Evolutionary conservation across 2,888 invertebrate species (phyloP).

Genomic region (Chrysotoxum bicinctum): DNA sequence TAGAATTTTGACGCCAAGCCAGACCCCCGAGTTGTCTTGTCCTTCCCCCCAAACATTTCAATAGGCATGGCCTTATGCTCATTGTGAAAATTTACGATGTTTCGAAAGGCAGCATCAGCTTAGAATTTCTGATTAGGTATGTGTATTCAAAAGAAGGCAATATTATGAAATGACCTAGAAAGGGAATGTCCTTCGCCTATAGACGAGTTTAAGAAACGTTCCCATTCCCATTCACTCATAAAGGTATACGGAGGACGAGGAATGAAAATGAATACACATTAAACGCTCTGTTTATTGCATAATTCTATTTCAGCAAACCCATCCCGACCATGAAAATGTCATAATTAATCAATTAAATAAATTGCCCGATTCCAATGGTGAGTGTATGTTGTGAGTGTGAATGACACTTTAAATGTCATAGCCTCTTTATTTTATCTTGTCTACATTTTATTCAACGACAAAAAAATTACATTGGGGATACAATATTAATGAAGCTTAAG

Average conservation of each 20-base stretch:
- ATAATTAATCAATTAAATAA: slow-evolving; percentile 67
- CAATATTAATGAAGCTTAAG: slow-evolving; percentile 13
- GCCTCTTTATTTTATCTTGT: background rate
- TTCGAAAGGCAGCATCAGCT: slow-evolving; percentile 55
- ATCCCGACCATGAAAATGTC: slow-evolving; percentile 33
- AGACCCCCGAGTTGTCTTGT: background rate
- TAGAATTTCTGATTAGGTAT: slow-evolving; percentile 60
- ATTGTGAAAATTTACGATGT: slow-evolving; percentile 61
- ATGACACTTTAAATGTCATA: slow-evolving; percentile 4
- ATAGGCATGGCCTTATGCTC: background rate
- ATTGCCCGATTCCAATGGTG: slow-evolving; percentile 17
- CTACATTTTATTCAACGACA: background rate
- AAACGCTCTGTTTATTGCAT: slow-evolving; percentile 48
- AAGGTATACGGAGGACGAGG: background rate
- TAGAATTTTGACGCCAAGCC: slow-evolving; percentile 48
- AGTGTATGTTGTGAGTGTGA: background rate
- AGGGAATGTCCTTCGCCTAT: background rate
- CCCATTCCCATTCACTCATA: background rate
- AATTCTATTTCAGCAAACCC: slow-evolving; percentile 34
- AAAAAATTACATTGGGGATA: background rate
- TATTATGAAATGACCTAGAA: slow-evolving; percentile 47
- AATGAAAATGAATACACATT: slow-evolving; percentile 30
- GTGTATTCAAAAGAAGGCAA: slow-evolving; percentile 45
- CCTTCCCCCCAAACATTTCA: background rate
- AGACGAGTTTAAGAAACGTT: background rate